These are phyloP conservation scores for Heliothis virescens DNA, from an alignment of 1,140 invertebrate genomes.

Conservation along the genomic window DNA sequence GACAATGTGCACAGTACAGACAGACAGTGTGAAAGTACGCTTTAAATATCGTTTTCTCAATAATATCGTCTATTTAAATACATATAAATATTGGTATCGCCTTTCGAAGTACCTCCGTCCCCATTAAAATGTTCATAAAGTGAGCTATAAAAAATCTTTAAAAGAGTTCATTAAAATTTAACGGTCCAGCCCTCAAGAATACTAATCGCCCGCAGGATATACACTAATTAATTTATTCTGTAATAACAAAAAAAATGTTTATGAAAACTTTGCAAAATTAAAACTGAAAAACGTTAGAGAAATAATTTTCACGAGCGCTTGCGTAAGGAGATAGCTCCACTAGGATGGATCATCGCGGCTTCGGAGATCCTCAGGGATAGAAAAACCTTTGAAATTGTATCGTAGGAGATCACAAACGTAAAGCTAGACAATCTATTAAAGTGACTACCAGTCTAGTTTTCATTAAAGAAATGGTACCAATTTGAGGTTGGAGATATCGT, in stretches of 20 bases:
- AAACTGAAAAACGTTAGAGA: slow-evolving; percentile 23
- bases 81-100: too few species aligned
- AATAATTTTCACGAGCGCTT: slow-evolving; percentile 25
- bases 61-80: too few species aligned
- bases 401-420: too few species aligned
- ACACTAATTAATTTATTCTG: slow-evolving; percentile 38
- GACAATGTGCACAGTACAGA: too few species aligned
- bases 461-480: too few species aligned
- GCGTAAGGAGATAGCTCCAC: slow-evolving; percentile 24
- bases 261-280: slow-evolving; percentile 34
- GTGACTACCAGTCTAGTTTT: too few species aligned
- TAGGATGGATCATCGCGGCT: slow-evolving; percentile 30
- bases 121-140: neutral
- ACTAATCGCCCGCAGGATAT: slow-evolving; percentile 32
- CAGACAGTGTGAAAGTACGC: too few species aligned
- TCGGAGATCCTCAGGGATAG: slow-evolving; percentile 11
- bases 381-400: neutral
- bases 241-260: slow-evolving; percentile 37
- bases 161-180: slow-evolving; percentile 2
- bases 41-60: too few species aligned
- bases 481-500: too few species aligned
- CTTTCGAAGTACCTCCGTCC: too few species aligned
- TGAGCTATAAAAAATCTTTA: neutral
- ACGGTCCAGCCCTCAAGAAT: neutral
- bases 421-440: too few species aligned